These are phyloP conservation scores for Platanista minor DNA, from an alignment of 2,113 vertebrate species.

Conservation along the genomic window DNA sequence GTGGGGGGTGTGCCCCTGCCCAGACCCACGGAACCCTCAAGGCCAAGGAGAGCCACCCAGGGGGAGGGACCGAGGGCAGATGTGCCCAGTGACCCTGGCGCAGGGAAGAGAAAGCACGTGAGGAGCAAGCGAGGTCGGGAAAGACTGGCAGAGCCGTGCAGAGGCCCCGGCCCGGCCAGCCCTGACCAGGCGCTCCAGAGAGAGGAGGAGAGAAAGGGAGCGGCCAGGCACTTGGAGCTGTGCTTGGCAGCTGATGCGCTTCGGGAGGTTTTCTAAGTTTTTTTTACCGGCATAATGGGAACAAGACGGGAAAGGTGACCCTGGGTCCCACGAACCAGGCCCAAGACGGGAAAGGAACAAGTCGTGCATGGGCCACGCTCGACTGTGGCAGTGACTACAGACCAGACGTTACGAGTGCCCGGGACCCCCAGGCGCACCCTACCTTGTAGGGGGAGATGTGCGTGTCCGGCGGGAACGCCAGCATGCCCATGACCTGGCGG, in stretches of 20 bases:
- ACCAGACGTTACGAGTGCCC: not conserved
- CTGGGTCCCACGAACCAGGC: no score
- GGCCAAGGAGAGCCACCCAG: not conserved
- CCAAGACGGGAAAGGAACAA: no score
- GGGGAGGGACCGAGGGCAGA: not conserved
- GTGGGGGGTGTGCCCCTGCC: no score
- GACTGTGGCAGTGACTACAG: not conserved
- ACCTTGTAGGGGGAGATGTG: constrained; percentile 99
- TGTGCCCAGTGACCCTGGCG: not conserved
- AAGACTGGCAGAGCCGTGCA: not conserved
- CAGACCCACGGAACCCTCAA: not conserved
- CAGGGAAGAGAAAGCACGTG: not conserved
- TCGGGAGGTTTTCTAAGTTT: not conserved
- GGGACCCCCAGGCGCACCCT: not conserved
- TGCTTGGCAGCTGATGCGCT: not conserved
- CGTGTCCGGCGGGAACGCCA: constrained; percentile 98
- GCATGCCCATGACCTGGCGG: constrained; percentile 99
- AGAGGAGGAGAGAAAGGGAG: not conserved
- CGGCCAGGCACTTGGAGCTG: not conserved
- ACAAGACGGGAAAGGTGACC: no score
- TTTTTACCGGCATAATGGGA: not conserved
- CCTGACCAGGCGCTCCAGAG: not conserved
- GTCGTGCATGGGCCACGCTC: fast-evolving
- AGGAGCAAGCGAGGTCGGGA: not conserved
- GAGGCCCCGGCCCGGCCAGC: not conserved